Evolutionary conservation across 1,140 invertebrate genomes (phyloP).

Genomic region (Wasmannia auropunctata): DNA sequence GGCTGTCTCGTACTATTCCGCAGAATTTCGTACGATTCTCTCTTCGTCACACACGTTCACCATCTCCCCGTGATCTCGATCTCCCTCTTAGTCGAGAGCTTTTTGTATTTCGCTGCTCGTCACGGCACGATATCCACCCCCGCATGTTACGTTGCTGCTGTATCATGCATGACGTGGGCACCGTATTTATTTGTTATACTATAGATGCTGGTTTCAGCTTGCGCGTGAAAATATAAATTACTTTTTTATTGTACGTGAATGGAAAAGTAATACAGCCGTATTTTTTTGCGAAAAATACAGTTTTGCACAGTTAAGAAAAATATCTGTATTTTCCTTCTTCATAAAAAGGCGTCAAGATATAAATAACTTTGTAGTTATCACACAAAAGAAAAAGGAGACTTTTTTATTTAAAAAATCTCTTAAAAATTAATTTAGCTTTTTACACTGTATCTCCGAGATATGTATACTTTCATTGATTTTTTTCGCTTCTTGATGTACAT

Average conservation of each 20-base stretch:
- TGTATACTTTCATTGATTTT: neutral
- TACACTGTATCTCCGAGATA: neutral
- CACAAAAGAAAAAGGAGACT: neutral
- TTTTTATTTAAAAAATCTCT: too few relatives aligned
- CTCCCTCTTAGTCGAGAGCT: neutral
- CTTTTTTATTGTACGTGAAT: neutral
- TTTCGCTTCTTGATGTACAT: neutral
- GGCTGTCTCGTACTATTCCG: slow-evolving; percentile 60
- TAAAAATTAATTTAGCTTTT: neutral
- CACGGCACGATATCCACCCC: neutral
- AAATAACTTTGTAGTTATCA: neutral
- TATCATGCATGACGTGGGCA: neutral
- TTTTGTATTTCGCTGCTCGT: slow-evolving; percentile 30
- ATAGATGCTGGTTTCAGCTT: neutral
- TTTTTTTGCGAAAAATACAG: neutral
- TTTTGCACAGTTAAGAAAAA: neutral
- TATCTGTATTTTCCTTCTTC: neutral
- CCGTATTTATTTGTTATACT: neutral
- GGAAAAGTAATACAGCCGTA: neutral
- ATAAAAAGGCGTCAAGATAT: neutral
- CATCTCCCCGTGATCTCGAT: neutral
- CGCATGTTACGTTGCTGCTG: neutral
- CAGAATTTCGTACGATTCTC: slow-evolving; percentile 22
- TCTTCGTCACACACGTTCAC: neutral
- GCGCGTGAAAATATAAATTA: neutral